These are phyloP conservation scores for Orthosia incerta DNA, from an alignment of 2,888 invertebrate genomes.

Conservation along the genomic window DNA sequence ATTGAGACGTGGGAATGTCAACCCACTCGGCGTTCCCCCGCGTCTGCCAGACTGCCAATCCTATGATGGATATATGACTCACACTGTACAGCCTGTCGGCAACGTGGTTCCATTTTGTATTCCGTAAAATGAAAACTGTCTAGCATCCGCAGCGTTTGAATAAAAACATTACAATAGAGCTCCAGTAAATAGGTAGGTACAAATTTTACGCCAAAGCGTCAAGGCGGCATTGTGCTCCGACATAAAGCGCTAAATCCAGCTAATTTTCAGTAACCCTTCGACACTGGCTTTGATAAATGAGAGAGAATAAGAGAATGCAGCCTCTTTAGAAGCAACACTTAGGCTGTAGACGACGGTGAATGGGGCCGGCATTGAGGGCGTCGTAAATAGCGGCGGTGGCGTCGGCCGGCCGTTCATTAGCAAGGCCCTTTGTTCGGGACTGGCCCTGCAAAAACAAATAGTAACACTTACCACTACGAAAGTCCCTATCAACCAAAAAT, in stretches of 20 bases:
- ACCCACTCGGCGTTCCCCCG: neutral
- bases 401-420: conserved; percentile 72
- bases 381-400: conserved; percentile 67
- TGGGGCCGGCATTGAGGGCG: conserved; percentile 68
- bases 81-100: neutral
- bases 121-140: neutral
- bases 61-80: conserved; percentile 6
- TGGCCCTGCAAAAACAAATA: conserved; percentile 70
- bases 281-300: conserved; percentile 70
- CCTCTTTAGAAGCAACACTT: conserved; percentile 73
- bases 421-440: conserved; percentile 71
- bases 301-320: conserved; percentile 63
- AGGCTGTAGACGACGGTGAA: conserved; percentile 69
- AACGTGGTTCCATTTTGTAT: neutral
- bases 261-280: conserved; percentile 65
- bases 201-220: neutral
- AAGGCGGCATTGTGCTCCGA: conserved; percentile 8
- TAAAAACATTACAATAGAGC: conserved; percentile 8
- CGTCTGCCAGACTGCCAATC: neutral
- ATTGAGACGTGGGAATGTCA: conserved; percentile 2
- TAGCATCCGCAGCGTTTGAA: neutral
- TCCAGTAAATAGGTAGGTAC: neutral
- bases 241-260: conserved; percentile 52
- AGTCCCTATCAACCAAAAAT: conserved; percentile 11
- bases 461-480: conserved; percentile 38